These are phyloP conservation scores for Merluccius polli DNA, from an alignment of 2,797 vertebrate genomes.

Conservation along the genomic window DNA sequence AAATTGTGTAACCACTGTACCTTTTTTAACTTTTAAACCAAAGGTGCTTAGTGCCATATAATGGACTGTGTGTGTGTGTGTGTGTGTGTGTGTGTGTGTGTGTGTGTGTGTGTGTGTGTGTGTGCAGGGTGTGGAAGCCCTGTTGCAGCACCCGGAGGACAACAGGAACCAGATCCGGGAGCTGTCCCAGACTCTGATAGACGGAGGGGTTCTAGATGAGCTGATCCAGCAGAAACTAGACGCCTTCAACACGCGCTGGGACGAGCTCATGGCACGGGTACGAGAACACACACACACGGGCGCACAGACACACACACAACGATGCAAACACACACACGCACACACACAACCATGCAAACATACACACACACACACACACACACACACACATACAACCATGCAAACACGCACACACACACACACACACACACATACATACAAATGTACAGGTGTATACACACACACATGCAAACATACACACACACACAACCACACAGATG, in stretches of 20 bases:
- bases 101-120: constrained; percentile 38
- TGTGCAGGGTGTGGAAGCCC: constrained; percentile 77
- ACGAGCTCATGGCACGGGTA: constrained; percentile 91
- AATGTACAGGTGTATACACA: too few species aligned
- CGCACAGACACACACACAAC: constrained; percentile 5
- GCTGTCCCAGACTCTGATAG: constrained; percentile 93
- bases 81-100: constrained; percentile 1
- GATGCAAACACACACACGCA: constrained; percentile 7
- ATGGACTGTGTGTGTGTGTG: constrained; percentile 8
- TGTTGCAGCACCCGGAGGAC: constrained; percentile 91
- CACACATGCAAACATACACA: too few species aligned
- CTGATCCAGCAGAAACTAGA: constrained; percentile 93
- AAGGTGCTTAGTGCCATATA: too few species aligned
- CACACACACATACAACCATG: constrained; percentile 2
- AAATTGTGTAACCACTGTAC: too few species aligned
- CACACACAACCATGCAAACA: background rate
- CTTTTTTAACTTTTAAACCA: too few species aligned
- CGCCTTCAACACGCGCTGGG: constrained; percentile 89
- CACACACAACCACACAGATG: too few species aligned
- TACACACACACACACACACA: background rate
- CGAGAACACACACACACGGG: constrained; percentile 5
- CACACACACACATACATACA: too few species aligned
- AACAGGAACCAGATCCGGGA: constrained; percentile 94
- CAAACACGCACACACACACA: constrained; percentile 17
- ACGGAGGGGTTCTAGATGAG: constrained; percentile 95